phyloP scores from a whole-genome alignment of 1,140 invertebrate genomes.

The Drosophila prosaltans region DNA sequence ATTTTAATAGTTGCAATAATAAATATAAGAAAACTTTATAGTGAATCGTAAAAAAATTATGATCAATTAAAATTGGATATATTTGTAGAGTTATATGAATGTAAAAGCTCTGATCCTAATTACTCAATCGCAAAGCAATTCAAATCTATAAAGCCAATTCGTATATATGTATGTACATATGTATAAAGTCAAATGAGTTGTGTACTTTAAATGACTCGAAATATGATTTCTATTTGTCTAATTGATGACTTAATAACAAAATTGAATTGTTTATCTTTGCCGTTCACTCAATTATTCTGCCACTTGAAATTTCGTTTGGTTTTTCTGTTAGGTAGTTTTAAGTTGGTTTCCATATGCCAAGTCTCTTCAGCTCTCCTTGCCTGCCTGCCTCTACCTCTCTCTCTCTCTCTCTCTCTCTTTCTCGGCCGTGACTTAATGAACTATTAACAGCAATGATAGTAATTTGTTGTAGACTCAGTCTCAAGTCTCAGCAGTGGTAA shows the following conservation, averaged over 20 bases:
- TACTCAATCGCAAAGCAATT: neutral
- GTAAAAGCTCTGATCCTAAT: neutral
- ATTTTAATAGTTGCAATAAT: slow-evolving; percentile 6
- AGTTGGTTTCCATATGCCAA: slow-evolving; percentile 62
- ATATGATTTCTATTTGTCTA: slow-evolving; percentile 47
- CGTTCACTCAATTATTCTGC: slow-evolving; percentile 81
- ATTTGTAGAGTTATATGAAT: neutral
- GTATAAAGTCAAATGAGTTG: slow-evolving; percentile 10
- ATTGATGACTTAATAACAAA: slow-evolving; percentile 81
- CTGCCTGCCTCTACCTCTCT: neutral
- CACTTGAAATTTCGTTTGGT: slow-evolving; percentile 50
- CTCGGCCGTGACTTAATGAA: slow-evolving; percentile 78
- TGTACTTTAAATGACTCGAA: slow-evolving; percentile 1
- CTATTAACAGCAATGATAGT: slow-evolving; percentile 82
- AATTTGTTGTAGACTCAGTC: slow-evolving; percentile 66
- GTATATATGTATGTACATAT: neutral
- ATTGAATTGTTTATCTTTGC: slow-evolving; percentile 77
- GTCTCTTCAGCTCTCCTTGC: slow-evolving; percentile 24
- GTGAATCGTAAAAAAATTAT: neutral
- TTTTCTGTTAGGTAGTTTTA: slow-evolving; percentile 21
- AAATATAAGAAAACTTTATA: slow-evolving; percentile 2
- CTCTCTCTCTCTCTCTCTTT: neutral
- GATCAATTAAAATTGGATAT: slow-evolving; percentile 1
- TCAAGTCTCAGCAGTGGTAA: slow-evolving; percentile 35
- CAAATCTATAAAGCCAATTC: neutral